Percentiles rank a stretch among this genome's conserved stretches.
Evolutionary conservation across 2,888 invertebrate genomes (phyloP).

Genomic region (Amiota communis): DNA sequence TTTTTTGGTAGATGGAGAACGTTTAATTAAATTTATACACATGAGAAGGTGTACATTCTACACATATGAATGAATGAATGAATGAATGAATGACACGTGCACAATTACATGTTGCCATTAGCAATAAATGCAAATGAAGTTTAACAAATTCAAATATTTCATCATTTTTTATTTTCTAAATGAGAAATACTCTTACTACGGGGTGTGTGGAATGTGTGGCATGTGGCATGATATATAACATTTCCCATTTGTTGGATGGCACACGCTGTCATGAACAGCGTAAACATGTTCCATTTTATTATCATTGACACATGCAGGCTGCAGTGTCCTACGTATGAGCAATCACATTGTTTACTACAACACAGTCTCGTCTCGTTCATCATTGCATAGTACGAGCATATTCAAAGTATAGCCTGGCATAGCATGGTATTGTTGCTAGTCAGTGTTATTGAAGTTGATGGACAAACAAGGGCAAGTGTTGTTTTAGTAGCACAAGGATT

Average conservation of each 20-base stretch:
- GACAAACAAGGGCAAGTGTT: constrained; percentile 32
- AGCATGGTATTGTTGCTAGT: neutral
- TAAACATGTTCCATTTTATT: constrained; percentile 24
- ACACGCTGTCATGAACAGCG: constrained; percentile 30
- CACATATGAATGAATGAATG: no score
- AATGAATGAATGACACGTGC: constrained; percentile 18
- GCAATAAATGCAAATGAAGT: constrained; percentile 48
- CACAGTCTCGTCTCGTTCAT: no score
- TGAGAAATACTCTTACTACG: no score
- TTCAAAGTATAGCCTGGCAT: no score
- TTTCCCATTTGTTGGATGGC: no score
- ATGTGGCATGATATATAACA: no score
- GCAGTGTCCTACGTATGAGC: constrained; percentile 33
- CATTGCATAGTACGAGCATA: no score
- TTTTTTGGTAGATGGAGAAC: neutral
- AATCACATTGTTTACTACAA: constrained; percentile 31
- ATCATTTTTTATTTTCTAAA: constrained; percentile 21
- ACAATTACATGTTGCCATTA: constrained; percentile 36
- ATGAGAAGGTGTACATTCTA: neutral
- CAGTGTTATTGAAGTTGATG: neutral
- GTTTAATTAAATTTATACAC: constrained; percentile 22
- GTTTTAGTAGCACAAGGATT: neutral
- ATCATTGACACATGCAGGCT: constrained; percentile 29
- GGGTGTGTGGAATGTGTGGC: no score
- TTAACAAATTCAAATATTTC: constrained; percentile 51